These are phyloP conservation scores for Agonum fuliginosum DNA, from an alignment of 2,888 invertebrate species.

Conservation along the genomic window DNA sequence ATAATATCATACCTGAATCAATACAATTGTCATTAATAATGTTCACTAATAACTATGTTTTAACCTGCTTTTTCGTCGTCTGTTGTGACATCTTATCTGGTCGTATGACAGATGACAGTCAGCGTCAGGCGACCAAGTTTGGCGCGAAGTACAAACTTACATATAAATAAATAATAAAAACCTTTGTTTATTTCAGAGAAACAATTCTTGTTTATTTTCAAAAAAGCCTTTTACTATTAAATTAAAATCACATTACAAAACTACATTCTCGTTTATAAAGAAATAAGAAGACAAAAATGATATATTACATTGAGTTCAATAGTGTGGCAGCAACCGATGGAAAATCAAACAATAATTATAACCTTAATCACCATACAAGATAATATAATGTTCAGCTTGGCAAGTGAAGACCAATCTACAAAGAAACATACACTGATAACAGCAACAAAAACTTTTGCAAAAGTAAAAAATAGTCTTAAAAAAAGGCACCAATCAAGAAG, in stretches of 20 bases:
- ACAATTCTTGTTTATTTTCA: too few relatives aligned
- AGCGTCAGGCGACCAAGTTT: not conserved
- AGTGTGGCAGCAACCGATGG: constrained; percentile 51
- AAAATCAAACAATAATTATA: constrained; percentile 60
- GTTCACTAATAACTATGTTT: too few relatives aligned
- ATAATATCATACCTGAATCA: too few relatives aligned
- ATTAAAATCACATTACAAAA: too few relatives aligned
- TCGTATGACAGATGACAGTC: too few relatives aligned
- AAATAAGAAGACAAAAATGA: constrained; percentile 59
- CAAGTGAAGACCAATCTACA: constrained; percentile 56
- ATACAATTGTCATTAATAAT: too few relatives aligned
- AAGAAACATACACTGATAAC: not conserved
- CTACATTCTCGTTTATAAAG: constrained; percentile 6
- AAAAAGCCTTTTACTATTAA: too few relatives aligned
- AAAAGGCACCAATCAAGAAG: constrained; percentile 62
- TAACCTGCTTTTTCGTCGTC: too few relatives aligned
- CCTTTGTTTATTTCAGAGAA: too few relatives aligned
- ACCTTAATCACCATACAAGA: constrained; percentile 61
- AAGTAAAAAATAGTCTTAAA: constrained; percentile 62
- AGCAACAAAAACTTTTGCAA: constrained; percentile 56
- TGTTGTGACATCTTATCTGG: too few relatives aligned
- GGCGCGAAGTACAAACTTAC: not conserved
- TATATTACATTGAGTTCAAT: constrained; percentile 58
- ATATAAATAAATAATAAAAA: too few relatives aligned
- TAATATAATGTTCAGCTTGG: constrained; percentile 48